Evolutionary conservation across 2,888 invertebrate species (phyloP).

Genomic region (Fissipunctia ypsillon): DNA sequence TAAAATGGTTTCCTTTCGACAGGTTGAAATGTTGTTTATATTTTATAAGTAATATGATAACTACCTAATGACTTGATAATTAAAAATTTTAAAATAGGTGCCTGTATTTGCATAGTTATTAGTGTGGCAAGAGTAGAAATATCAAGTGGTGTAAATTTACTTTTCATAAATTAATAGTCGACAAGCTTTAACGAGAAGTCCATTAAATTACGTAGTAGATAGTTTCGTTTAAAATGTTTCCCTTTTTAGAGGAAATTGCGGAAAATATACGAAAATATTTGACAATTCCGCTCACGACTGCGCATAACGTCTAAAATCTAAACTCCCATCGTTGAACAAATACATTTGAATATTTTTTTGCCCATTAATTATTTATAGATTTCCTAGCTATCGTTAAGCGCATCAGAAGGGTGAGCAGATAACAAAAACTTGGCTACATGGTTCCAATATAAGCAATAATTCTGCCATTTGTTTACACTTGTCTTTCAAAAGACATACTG

Average conservation of each 20-base stretch:
- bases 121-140: neutral
- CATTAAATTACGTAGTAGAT: no score
- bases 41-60: slow-evolving; percentile 67
- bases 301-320: slow-evolving; percentile 28
- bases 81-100: slow-evolving; percentile 30
- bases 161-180: neutral
- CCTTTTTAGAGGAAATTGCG: no score
- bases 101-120: slow-evolving; percentile 19
- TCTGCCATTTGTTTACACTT: slow-evolving; percentile 66
- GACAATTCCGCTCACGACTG: neutral
- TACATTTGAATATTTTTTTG: slow-evolving; percentile 45
- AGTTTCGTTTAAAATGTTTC: no score
- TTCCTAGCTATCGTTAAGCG: slow-evolving; percentile 54
- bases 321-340: slow-evolving; percentile 17
- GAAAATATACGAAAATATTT: no score
- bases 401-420: slow-evolving; percentile 59
- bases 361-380: slow-evolving; percentile 61
- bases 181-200: no score
- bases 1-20: slow-evolving; percentile 69
- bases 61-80: slow-evolving; percentile 62
- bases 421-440: slow-evolving; percentile 49
- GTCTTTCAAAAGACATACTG: slow-evolving; percentile 66
- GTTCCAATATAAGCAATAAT: slow-evolving; percentile 55
- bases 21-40: slow-evolving; percentile 66
- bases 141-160: neutral